phyloP scores from a whole-genome alignment of 2,888 invertebrate species.

The Heteropelma amictum region DNA sequence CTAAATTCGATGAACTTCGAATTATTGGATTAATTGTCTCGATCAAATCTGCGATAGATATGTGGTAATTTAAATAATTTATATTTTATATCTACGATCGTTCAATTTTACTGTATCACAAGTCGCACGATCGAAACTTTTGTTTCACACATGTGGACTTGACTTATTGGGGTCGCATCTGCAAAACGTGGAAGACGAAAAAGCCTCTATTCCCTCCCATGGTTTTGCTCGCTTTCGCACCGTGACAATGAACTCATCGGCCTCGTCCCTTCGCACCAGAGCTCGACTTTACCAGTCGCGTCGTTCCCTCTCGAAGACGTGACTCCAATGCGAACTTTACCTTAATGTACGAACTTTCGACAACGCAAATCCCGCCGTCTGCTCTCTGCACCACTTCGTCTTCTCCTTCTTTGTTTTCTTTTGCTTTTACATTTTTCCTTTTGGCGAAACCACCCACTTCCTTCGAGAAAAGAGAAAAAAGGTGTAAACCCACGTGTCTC shows the following conservation, averaged over 20 bases:
- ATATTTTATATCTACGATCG: too few species aligned
- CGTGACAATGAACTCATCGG: slow-evolving; percentile 63
- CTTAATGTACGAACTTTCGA: slow-evolving; percentile 61
- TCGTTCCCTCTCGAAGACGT: slow-evolving; percentile 56
- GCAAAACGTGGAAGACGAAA: neutral
- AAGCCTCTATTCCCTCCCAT: slow-evolving; percentile 11
- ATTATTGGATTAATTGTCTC: too few species aligned
- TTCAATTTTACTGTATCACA: neutral
- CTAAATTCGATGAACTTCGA: too few species aligned
- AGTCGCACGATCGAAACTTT: slow-evolving; percentile 2
- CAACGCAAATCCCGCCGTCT: slow-evolving; percentile 52
- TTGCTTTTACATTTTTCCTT: slow-evolving; percentile 11
- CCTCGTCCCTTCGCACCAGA: slow-evolving; percentile 25
- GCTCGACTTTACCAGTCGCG: slow-evolving; percentile 39
- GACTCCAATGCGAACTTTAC: slow-evolving; percentile 63
- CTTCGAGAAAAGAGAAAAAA: neutral
- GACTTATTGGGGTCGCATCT: neutral
- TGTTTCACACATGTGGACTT: neutral
- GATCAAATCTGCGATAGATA: too few species aligned
- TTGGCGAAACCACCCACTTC: neutral
- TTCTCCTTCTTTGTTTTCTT: neutral
- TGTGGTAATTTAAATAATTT: too few species aligned
- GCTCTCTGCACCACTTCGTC: slow-evolving; percentile 33
- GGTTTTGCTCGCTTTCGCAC: slow-evolving; percentile 42
- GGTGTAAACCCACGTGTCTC: slow-evolving; percentile 31